phyloP scores from a whole-genome alignment of 2,113 vertebrate genomes.

The Tupaia chinensis region DNA sequence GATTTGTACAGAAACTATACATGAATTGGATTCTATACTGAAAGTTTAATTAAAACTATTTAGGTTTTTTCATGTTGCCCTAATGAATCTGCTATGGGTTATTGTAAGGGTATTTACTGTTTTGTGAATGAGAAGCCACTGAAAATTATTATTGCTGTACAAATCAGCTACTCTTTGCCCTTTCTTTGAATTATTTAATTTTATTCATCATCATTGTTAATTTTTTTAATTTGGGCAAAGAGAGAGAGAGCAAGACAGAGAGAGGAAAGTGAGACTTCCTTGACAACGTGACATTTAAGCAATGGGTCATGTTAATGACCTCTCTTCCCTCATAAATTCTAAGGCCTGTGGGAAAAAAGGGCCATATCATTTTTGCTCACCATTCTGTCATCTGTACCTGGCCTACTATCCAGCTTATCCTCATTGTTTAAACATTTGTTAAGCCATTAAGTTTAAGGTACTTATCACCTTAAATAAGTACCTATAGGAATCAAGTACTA shows the following conservation, averaged over 20 bases:
- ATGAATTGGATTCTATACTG: background rate
- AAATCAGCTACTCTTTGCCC: background rate
- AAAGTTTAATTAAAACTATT: conserved; percentile 58
- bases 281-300: too few relatives aligned
- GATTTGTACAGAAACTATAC: conserved; percentile 3
- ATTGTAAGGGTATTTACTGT: background rate
- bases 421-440: background rate
- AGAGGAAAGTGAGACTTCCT: too few relatives aligned
- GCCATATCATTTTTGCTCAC: background rate
- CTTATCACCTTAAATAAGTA: background rate
- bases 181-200: background rate
- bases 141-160: background rate
- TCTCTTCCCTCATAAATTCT: conserved; percentile 24
- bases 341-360: background rate
- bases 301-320: too few relatives aligned
- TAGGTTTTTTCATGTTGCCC: conserved; percentile 14
- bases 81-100: background rate
- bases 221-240: too few relatives aligned
- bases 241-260: too few relatives aligned
- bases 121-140: background rate
- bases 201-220: too few relatives aligned
- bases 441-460: background rate
- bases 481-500: background rate
- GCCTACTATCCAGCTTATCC: background rate
- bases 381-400: background rate